Evolutionary conservation across 2,888 invertebrate genomes (phyloP).

Genomic region (Epistrophe eligans): DNA sequence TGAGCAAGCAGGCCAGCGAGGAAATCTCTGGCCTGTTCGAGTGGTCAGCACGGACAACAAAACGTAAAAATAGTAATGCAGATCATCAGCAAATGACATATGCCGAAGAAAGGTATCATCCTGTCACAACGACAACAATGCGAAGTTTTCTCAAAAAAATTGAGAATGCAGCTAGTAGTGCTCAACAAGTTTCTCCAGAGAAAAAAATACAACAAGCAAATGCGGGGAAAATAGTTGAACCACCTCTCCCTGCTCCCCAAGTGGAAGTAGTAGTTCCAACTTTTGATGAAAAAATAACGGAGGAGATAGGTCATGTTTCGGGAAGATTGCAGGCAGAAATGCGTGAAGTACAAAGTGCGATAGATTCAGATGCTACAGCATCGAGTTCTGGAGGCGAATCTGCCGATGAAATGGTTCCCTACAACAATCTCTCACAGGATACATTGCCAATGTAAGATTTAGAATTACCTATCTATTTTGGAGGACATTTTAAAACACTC

Average conservation of each 20-base stretch:
- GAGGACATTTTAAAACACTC: neutral
- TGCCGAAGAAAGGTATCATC: constrained; percentile 83
- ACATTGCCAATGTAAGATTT: constrained; percentile 91
- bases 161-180: constrained; percentile 79
- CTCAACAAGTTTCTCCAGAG: constrained; percentile 80
- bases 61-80: constrained; percentile 73
- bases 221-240: neutral
- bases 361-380: constrained; percentile 97
- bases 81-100: constrained; percentile 77
- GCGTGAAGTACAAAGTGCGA: constrained; percentile 89
- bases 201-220: constrained; percentile 41
- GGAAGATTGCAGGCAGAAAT: constrained; percentile 90
- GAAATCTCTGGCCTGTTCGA: constrained; percentile 92
- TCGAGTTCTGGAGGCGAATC: constrained; percentile 97
- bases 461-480: neutral
- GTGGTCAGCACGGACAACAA: constrained; percentile 86
- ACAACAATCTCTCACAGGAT: constrained; percentile 91
- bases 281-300: constrained; percentile 84
- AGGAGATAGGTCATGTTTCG: constrained; percentile 89
- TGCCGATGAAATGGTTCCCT: constrained; percentile 93
- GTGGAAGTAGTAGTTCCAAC: constrained; percentile 82
- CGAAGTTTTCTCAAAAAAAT: constrained; percentile 84
- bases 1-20: constrained; percentile 91
- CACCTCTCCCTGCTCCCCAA: neutral
- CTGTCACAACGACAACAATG: constrained; percentile 85